Evolutionary conservation across 2,113 vertebrate species (phyloP).

Genomic region (Telmatochromis sp.): DNA sequence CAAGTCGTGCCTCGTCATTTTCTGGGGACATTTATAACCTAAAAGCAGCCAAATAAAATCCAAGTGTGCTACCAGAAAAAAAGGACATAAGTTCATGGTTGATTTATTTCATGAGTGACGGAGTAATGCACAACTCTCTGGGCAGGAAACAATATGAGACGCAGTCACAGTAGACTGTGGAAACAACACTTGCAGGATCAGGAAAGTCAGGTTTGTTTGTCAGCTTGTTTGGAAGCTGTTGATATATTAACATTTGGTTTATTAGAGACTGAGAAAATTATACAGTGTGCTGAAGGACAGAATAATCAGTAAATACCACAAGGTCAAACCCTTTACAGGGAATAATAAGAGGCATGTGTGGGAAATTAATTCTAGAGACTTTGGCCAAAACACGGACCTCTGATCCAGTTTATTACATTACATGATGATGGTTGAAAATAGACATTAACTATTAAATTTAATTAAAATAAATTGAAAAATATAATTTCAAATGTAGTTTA

Average conservation of each 20-base stretch:
- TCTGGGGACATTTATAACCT: not conserved
- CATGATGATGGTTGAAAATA: not conserved
- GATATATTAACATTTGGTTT: not conserved
- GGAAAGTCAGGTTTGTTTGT: not conserved
- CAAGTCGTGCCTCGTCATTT: not conserved
- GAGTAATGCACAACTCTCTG: fast-evolving
- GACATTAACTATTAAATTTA: not conserved
- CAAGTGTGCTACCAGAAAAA: not conserved
- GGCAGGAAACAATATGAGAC: not conserved
- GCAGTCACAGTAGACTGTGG: not conserved
- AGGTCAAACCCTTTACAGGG: not conserved
- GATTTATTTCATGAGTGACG: not conserved
- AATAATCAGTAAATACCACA: not conserved
- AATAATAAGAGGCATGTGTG: not conserved
- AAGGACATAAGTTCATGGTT: fast-evolving
- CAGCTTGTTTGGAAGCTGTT: not conserved
- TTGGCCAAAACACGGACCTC: not conserved
- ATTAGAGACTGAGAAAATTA: not conserved
- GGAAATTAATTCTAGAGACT: not conserved
- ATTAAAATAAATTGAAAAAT: not conserved
- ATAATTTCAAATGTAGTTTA: not conserved
- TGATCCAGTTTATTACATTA: not conserved
- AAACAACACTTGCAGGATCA: not conserved
- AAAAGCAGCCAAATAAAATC: not conserved
- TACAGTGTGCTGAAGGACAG: not conserved